These are phyloP conservation scores for Thalpophila matura DNA, from an alignment of 2,888 invertebrate species.

Conservation along the genomic window DNA sequence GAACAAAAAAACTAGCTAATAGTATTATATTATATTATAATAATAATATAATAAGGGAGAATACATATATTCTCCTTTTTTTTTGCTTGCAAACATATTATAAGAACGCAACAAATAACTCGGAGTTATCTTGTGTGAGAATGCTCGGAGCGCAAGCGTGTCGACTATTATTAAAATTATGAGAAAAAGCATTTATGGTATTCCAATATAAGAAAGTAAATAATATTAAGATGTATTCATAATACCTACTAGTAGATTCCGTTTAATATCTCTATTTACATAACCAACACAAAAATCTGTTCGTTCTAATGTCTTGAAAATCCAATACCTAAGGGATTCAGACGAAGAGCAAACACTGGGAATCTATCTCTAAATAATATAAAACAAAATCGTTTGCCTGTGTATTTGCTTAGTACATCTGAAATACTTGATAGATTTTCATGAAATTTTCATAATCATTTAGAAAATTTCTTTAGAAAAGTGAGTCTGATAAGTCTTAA, in stretches of 20 bases:
- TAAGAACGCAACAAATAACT: slow-evolving; percentile 40
- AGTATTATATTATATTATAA: too few relatives aligned
- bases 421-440: too few relatives aligned
- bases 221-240: slow-evolving; percentile 10
- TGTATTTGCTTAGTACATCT: too few relatives aligned
- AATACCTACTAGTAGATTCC: neutral
- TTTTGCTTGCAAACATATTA: slow-evolving; percentile 40
- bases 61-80: neutral
- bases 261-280: neutral
- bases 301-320: neutral
- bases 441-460: too few relatives aligned
- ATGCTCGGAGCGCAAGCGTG: slow-evolving; percentile 12
- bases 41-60: too few relatives aligned
- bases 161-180: slow-evolving; percentile 46
- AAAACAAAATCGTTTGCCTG: too few relatives aligned
- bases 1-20: neutral
- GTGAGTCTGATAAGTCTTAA: too few relatives aligned
- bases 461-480: too few relatives aligned
- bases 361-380: too few relatives aligned
- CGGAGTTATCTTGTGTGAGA: slow-evolving; percentile 42
- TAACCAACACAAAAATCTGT: neutral
- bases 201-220: slow-evolving; percentile 35
- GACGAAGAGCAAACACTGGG: too few relatives aligned
- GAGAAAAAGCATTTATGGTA: slow-evolving; percentile 22
- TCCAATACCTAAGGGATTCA: too few relatives aligned